Conservation (phyloP, 2,797 vertebrate genomes). For the Bradypodion ventrale region DNA sequence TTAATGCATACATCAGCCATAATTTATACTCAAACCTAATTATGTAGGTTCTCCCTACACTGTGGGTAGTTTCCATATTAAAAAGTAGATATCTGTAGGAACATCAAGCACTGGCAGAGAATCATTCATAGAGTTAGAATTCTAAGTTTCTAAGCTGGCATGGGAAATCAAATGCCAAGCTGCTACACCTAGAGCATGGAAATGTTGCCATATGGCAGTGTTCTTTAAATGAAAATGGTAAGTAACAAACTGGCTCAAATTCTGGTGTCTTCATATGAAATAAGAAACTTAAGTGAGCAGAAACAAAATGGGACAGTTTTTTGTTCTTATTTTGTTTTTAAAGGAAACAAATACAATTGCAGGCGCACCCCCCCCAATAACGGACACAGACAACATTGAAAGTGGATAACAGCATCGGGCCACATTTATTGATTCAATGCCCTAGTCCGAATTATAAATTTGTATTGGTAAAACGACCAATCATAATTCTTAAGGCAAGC, state of each 20-base stretch:
- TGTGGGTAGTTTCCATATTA: neutral
- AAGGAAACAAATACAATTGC: too few relatives aligned
- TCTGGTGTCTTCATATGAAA: neutral
- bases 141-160: neutral
- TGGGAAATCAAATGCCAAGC: neutral
- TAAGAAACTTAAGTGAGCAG: constrained; percentile 12
- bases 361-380: too few relatives aligned
- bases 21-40: neutral
- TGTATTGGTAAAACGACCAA: too few relatives aligned
- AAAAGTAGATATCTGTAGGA: neutral
- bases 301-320: neutral
- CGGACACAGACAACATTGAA: too few relatives aligned
- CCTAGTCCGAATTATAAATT: too few relatives aligned
- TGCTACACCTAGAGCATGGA: neutral
- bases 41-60: neutral
- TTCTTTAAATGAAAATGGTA: neutral
- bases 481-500: too few relatives aligned
- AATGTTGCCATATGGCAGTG: neutral
- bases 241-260: neutral
- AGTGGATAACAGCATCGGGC: too few relatives aligned
- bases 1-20: neutral
- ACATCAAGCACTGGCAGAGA: neutral
- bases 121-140: neutral
- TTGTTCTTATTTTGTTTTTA: neutral
- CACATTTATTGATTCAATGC: too few relatives aligned